Evolutionary conservation across 1,140 invertebrate genomes (phyloP), one percentile per base, ranked within the genome.

Genomic region (Megathymus violae): DNA sequence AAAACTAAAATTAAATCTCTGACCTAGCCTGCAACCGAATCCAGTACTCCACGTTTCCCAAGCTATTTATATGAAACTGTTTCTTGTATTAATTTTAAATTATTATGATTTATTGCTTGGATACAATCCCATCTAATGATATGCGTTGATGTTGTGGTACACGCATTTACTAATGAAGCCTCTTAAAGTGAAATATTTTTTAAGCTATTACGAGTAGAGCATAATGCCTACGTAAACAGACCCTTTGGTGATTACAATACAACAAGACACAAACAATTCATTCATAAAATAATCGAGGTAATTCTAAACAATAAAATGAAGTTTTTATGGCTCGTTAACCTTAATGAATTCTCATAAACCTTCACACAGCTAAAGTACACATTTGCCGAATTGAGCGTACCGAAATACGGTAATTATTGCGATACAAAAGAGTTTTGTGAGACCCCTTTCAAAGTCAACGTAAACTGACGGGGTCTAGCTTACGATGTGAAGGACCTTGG

Each of bases 321-420:
- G 27, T 14, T 61, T 69, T 40, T 51, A 61, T 58, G 43, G 36
- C 51, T 65, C 59, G 67, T 69, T 69, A 64, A 16, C 59, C 58
- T 62, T 69, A 69, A 69, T 69, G 41, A 22, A 34, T 34, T 34
- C 52, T 7, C 19, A 46, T 44, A 58, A 46, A 58, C 52, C 52
- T 58, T 58, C n/a, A n/a, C 52, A 58, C n/a, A 58, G 43, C 1
- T 19, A 34, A 56, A 44, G 40, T 56, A 56, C 52, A 58, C 41
- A 58, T 58, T 58, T 44, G 43, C 41, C 25, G 52, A 58, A 58
- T 44, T 25, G 19, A 44, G 22, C 52, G 38, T 44, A 44, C 22
- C 41, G 52, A 58, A 58, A 17, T 44, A 44, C 7, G 17, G 41
- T 58, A 44, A 58, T 58, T 44, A 58, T 56, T 41, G 27, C 16